These are phyloP conservation scores for Drosophila nr. perissopoda DNA, from an alignment of 2,888 invertebrate genomes.

Conservation along the genomic window DNA sequence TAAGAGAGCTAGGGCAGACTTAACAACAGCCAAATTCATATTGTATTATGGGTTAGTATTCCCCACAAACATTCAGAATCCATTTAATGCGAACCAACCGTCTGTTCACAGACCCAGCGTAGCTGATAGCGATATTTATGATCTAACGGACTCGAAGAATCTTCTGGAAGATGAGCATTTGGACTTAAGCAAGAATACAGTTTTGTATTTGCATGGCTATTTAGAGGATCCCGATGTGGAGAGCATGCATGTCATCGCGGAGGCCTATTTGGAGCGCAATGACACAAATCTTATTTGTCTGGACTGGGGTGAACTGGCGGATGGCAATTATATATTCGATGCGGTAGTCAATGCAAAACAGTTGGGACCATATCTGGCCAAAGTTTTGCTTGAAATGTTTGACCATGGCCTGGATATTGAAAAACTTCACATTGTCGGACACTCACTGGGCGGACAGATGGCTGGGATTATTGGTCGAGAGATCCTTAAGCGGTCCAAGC, in stretches of 20 bases:
- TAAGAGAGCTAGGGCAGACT: constrained; percentile 85
- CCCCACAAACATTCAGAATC: neutral
- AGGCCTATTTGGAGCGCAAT: constrained; percentile 81
- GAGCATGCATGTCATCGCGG: constrained; percentile 86
- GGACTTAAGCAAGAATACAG: constrained; percentile 85
- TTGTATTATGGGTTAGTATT: constrained; percentile 78
- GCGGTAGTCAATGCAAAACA: constrained; percentile 83
- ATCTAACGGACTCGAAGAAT: constrained; percentile 71
- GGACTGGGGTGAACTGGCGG: constrained; percentile 84
- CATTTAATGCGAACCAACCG: neutral
- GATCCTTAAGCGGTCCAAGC: constrained; percentile 62
- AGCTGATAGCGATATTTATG: constrained; percentile 76
- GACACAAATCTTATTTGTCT: constrained; percentile 83
- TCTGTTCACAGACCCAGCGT: constrained; percentile 73
- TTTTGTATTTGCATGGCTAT: constrained; percentile 87
- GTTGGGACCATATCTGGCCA: constrained; percentile 80
- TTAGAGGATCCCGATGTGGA: constrained; percentile 87
- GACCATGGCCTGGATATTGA: constrained; percentile 80
- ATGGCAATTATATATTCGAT: constrained; percentile 84
- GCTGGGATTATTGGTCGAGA: constrained; percentile 83
- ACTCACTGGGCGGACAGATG: constrained; percentile 84
- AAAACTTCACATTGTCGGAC: constrained; percentile 83
- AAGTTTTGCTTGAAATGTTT: constrained; percentile 79
- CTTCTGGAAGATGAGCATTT: constrained; percentile 76
- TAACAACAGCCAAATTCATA: constrained; percentile 85